These are phyloP conservation scores for Anseranas semipalmata DNA, from an alignment of 2,113 vertebrate species.

Conservation along the genomic window DNA sequence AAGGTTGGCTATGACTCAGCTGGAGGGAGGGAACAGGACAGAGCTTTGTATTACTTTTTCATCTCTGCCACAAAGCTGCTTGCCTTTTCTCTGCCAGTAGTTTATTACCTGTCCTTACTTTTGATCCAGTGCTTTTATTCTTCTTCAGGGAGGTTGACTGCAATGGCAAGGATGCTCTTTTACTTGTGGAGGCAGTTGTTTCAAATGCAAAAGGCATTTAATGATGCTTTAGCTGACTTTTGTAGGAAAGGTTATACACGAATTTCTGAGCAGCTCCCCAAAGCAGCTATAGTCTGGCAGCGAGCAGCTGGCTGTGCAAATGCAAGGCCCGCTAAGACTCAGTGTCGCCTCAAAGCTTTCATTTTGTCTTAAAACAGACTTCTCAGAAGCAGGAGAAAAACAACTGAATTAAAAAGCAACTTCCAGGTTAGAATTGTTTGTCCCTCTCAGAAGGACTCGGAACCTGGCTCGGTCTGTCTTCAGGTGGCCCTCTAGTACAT, in stretches of 20 bases:
- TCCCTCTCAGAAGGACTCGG: neutral
- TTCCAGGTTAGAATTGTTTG: neutral
- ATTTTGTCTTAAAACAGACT: neutral
- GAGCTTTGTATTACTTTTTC: neutral
- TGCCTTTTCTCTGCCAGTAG: neutral
- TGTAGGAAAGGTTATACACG: neutral
- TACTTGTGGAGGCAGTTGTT: neutral
- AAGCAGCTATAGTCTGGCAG: neutral
- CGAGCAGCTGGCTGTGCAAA: conserved; percentile 30
- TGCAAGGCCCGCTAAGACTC: conserved; percentile 23
- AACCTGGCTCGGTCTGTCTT: neutral
- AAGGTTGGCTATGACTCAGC: neutral
- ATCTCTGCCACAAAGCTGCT: neutral
- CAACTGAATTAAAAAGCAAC: neutral
- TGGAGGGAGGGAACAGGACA: neutral
- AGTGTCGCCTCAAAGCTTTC: conserved; percentile 14
- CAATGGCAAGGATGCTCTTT: neutral
- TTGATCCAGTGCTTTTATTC: neutral
- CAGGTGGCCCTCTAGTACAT: neutral
- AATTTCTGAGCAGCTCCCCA: neutral
- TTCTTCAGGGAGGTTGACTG: neutral
- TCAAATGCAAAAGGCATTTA: neutral
- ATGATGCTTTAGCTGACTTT: neutral
- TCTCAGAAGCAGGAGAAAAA: neutral
- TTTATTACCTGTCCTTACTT: neutral